Evolutionary conservation across 1,140 invertebrate species (phyloP).

Genomic region (Drosophila watanabei): DNA sequence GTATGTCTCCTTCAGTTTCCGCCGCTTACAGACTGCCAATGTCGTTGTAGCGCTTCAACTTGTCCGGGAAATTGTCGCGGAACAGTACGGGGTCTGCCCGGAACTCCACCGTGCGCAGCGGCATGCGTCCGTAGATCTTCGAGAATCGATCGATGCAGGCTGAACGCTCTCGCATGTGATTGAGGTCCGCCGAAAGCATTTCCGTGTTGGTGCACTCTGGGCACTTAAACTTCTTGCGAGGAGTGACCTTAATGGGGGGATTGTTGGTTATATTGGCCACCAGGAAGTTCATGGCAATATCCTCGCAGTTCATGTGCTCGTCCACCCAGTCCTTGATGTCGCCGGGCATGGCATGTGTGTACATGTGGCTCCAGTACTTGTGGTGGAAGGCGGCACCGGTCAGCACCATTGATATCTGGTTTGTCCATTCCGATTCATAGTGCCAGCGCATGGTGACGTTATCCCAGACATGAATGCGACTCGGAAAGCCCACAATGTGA

Average conservation of each 20-base stretch:
- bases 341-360: slow-evolving; percentile 93
- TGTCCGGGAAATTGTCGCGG: slow-evolving; percentile 94
- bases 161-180: slow-evolving; percentile 97
- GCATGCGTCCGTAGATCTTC: slow-evolving; percentile 94
- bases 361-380: slow-evolving; percentile 96
- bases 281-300: slow-evolving; percentile 98
- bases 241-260: slow-evolving; percentile 97
- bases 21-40: slow-evolving; percentile 91
- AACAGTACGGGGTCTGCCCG: slow-evolving; percentile 97
- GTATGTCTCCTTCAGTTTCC: slow-evolving; percentile 31
- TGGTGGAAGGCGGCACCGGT: slow-evolving; percentile 98
- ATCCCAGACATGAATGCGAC: slow-evolving; percentile 95
- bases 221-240: slow-evolving; percentile 99
- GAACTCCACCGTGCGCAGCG: slow-evolving; percentile 95
- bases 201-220: slow-evolving; percentile 97
- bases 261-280: slow-evolving; percentile 96
- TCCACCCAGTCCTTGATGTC: slow-evolving; percentile 95
- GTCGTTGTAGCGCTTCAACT: slow-evolving; percentile 95
- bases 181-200: slow-evolving; percentile 96
- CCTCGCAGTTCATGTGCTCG: slow-evolving; percentile 97
- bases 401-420: slow-evolving; percentile 96
- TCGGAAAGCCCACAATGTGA: slow-evolving; percentile 96
- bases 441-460: slow-evolving; percentile 93
- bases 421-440: slow-evolving; percentile 98
- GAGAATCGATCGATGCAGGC: slow-evolving; percentile 96